A percentile compares a stretch with the other conserved stretches of the same genome.
These are phyloP conservation scores for Colletes latitarsis DNA, from an alignment of 1,140 invertebrate genomes.

Conservation along the genomic window DNA sequence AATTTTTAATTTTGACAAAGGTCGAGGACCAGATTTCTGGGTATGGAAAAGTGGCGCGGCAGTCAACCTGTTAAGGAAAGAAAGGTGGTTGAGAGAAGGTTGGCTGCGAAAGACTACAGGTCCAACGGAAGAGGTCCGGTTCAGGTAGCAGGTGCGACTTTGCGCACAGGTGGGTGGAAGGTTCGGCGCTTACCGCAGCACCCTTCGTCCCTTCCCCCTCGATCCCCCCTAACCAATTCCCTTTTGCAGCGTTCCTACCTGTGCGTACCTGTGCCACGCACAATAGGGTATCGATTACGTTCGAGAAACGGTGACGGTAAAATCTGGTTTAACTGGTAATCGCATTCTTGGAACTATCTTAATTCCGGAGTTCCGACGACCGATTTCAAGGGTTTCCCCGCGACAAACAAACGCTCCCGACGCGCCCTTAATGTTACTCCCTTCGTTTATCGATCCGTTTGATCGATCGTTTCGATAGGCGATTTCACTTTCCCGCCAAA, in stretches of 20 bases:
- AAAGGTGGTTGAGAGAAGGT: background rate
- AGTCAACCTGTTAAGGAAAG: background rate
- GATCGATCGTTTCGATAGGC: background rate
- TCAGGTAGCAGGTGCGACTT: slow-evolving; percentile 57
- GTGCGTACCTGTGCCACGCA: slow-evolving; percentile 10
- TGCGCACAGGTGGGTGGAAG: slow-evolving; percentile 54
- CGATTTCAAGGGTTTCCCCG: background rate
- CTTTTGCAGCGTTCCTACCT: background rate
- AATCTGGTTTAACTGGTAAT: slow-evolving; percentile 27
- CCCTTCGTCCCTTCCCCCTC: background rate
- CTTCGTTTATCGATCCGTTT: background rate
- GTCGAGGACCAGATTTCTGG: too few relatives aligned
- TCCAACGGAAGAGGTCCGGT: slow-evolving; percentile 25
- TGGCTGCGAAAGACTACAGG: background rate
- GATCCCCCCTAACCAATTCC: background rate
- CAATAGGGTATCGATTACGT: slow-evolving; percentile 63
- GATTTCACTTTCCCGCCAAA: background rate
- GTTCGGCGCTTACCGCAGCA: slow-evolving; percentile 24
- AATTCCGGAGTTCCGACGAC: background rate
- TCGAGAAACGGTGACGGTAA: background rate
- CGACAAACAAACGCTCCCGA: too few relatives aligned
- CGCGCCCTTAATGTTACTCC: too few relatives aligned
- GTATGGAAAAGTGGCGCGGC: too few relatives aligned
- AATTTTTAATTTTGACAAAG: too few relatives aligned
- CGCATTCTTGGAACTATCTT: background rate